Conservation (phyloP, 2,888 invertebrate genomes). For the Meteorus colon region DNA sequence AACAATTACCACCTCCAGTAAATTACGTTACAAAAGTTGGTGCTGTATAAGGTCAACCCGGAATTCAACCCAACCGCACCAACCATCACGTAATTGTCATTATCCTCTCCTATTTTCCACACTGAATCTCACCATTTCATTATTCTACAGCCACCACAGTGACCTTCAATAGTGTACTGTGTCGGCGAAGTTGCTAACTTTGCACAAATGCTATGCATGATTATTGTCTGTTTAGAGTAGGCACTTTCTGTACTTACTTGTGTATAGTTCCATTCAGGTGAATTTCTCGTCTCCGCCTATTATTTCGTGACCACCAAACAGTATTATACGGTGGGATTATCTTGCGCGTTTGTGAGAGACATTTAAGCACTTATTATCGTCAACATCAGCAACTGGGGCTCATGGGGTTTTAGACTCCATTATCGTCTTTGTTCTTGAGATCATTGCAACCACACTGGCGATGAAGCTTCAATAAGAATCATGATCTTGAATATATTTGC, state of each 20-base stretch:
- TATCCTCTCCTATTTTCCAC: not conserved
- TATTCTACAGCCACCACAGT: not conserved
- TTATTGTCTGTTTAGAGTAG: not conserved
- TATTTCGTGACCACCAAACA: not conserved
- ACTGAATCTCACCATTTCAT: not conserved
- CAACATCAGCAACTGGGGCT: not conserved
- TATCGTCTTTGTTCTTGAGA: not conserved
- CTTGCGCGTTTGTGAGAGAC: not conserved
- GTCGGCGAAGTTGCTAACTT: not conserved
- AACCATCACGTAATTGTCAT: slow-evolving; percentile 13
- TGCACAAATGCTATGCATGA: not conserved
- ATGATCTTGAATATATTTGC: too few relatives aligned
- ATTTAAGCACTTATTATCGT: slow-evolving; percentile 9
- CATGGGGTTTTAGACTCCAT: not conserved
- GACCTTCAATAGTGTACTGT: not conserved
- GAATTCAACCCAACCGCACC: not conserved
- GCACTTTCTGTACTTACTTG: not conserved
- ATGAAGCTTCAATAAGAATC: too few relatives aligned
- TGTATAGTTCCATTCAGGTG: not conserved
- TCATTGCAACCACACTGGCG: too few relatives aligned
- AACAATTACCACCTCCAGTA: not conserved
- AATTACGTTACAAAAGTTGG: not conserved
- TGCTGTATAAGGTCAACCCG: not conserved
- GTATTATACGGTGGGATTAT: not conserved
- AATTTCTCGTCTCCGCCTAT: not conserved